A percentile compares a stretch with the other conserved stretches of the same genome.
phyloP scores from a whole-genome alignment of 2,113 vertebrate species.

The Cromileptes altivelis region DNA sequence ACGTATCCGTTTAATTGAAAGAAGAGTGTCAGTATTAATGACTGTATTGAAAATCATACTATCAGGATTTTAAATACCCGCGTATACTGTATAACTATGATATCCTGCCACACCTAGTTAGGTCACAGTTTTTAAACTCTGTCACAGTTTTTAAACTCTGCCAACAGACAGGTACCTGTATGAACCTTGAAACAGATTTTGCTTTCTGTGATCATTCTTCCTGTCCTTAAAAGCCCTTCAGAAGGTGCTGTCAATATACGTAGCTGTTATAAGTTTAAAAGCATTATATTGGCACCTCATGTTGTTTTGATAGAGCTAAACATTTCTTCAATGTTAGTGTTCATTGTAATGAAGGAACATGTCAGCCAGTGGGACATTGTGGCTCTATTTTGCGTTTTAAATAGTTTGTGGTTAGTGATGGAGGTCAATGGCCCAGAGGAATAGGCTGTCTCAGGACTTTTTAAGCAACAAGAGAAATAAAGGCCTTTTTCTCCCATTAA shows the following conservation, averaged over 20 bases:
- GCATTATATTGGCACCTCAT: too few relatives aligned
- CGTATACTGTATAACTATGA: too few relatives aligned
- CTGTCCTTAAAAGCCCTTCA: background rate
- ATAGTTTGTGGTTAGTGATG: background rate
- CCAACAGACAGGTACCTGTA: too few relatives aligned
- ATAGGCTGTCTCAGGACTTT: background rate
- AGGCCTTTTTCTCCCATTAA: background rate
- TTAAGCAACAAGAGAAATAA: background rate
- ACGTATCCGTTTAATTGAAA: too few relatives aligned
- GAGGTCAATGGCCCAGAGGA: background rate
- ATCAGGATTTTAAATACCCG: too few relatives aligned
- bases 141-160: too few relatives aligned
- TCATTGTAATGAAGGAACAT: background rate
- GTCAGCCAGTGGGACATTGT: background rate
- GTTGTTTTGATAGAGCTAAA: too few relatives aligned
- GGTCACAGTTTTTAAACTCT: too few relatives aligned
- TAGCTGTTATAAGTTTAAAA: background rate
- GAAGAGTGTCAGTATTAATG: too few relatives aligned
- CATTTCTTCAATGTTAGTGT: too few relatives aligned
- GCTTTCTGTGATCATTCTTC: background rate
- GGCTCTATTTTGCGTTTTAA: background rate
- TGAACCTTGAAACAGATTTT: background rate
- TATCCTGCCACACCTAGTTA: too few relatives aligned
- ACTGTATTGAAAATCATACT: too few relatives aligned
- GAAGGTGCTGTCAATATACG: background rate